Evolutionary conservation across 2,113 vertebrate genomes (phyloP), one percentile per base, ranked within the genome.

Genomic region (Myrmecophaga tridactyla): DNA sequence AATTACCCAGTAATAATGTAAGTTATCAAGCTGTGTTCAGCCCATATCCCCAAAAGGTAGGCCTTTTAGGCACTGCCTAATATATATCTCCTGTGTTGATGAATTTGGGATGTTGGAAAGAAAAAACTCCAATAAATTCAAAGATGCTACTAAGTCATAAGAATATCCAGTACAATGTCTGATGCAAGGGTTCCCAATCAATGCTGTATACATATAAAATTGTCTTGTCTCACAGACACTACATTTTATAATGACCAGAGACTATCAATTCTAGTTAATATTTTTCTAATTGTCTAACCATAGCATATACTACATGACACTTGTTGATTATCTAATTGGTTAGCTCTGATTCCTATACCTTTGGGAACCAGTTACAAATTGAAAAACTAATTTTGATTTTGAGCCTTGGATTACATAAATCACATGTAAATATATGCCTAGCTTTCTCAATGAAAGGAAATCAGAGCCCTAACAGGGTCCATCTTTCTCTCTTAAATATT

Each of bases 281-380:
- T 18, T 48, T 90, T 81, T 27, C 20, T n/a, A 63, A 93, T 18
- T 70, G n/a, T 86, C 63, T 70, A 96, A 69, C 1, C 41, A 80
- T 6, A 70, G n/a, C 65, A 85, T 29, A 77, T 60, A 83, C 34
- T 72, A 92, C 89, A 14, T 23, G 92, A 72, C 12, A 58, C 13
- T n/a, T 73, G 31, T 51, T 14, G 29, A 20, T 29, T 48, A 75
- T 29, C 72, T 76, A 43, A 41, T 23, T 41, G 43, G 48, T 51
- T 43, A 88, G 20, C 11, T 89, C 15, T 36, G 39, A 67, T 94
- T 93, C 31, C n/a, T 60, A 67, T 46, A 60, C 1, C 56, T 46
- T 39, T 92, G 41, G 34, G 89, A 93, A 73, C 18, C 39, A 95
- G 78, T 48, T 95, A 96, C 4, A 78, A 89, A 85, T 73, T 23